Conservation (phyloP, 2,888 invertebrate species). For the Deilephila porcellus region DNA sequence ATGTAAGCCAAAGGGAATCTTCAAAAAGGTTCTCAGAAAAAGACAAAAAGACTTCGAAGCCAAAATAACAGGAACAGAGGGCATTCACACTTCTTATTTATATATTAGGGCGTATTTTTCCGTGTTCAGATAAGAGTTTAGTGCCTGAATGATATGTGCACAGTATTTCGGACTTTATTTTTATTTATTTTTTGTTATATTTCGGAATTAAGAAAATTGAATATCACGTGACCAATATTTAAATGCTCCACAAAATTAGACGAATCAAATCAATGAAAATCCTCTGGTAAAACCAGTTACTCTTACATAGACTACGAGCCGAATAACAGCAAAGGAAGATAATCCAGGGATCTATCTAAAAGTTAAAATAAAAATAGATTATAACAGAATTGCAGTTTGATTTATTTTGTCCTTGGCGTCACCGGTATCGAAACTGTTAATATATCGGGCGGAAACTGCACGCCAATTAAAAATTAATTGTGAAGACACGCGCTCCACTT, state of each 20-base stretch:
- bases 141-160: neutral
- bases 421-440: neutral
- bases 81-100: conserved; percentile 10
- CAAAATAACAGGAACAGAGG: conserved; percentile 18
- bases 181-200: neutral
- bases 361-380: no score
- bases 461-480: neutral
- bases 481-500: neutral
- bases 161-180: neutral
- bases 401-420: neutral
- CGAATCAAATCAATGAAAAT: no score
- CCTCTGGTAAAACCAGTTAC: no score
- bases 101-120: conserved; percentile 7
- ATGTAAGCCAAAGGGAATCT: conserved; percentile 14
- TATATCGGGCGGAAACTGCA: conserved; percentile 10
- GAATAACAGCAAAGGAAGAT: no score
- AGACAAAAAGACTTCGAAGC: neutral
- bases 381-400: no score
- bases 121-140: neutral
- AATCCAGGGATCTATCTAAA: no score
- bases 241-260: no score
- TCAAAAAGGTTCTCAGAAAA: neutral
- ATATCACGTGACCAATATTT: no score
- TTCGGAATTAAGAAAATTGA: no score
- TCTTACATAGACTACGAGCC: no score